phyloP scores from a whole-genome alignment of 2,113 vertebrate species.

The Sander vitreus region DNA sequence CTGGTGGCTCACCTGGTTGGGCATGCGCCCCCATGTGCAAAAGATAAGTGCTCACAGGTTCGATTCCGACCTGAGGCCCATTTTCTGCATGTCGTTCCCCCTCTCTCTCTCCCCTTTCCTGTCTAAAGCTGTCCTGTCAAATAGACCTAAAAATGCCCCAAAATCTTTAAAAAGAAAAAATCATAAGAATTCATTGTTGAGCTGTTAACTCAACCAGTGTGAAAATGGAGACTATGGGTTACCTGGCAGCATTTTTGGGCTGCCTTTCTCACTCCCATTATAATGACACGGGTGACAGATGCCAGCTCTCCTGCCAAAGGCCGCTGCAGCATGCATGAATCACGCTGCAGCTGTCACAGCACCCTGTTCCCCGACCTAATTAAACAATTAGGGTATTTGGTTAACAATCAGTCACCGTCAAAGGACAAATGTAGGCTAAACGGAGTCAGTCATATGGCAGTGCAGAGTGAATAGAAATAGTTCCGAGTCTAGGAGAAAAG shows the following conservation, averaged over 20 bases:
- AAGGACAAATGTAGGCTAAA: slow-evolving; percentile 68
- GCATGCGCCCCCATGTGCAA: no score
- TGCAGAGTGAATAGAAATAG: slow-evolving; percentile 13
- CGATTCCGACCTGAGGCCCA: no score
- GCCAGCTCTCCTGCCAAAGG: slow-evolving; percentile 80
- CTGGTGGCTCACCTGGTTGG: no score
- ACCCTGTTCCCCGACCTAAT: slow-evolving; percentile 73
- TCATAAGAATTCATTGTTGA: slow-evolving; percentile 33
- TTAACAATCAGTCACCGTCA: slow-evolving; percentile 75
- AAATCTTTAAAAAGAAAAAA: not conserved
- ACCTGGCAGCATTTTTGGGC: slow-evolving; percentile 64
- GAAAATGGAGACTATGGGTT: slow-evolving; percentile 47
- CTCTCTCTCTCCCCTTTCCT: no score
- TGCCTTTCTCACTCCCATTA: slow-evolving; percentile 69
- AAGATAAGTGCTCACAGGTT: no score
- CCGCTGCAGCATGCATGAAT: slow-evolving; percentile 79
- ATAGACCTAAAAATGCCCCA: no score
- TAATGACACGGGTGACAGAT: slow-evolving; percentile 77
- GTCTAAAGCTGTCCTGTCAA: no score
- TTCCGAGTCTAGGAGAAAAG: not conserved
- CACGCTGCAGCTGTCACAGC: slow-evolving; percentile 77
- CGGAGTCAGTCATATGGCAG: slow-evolving; percentile 17
- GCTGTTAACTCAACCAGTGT: slow-evolving; percentile 35
- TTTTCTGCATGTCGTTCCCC: no score
- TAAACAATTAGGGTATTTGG: slow-evolving; percentile 83